phyloP scores from a whole-genome alignment of 2,888 invertebrate species.

The Dromius quadrimaculatus region DNA sequence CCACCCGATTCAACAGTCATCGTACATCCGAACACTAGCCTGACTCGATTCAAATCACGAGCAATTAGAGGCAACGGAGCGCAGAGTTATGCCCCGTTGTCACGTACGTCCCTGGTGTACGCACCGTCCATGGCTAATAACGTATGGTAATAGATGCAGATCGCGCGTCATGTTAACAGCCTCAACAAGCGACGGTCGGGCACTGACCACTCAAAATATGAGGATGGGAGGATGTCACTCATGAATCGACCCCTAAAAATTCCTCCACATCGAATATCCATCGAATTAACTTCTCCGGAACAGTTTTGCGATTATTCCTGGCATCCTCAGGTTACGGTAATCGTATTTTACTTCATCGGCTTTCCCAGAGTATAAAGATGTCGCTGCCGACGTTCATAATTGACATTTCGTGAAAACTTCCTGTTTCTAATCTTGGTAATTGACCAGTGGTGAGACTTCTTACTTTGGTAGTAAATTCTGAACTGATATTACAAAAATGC shows the following conservation, averaged over 20 bases:
- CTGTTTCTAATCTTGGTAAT: conserved; percentile 33
- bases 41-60: conserved; percentile 31
- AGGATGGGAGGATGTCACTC: neutral
- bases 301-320: no score
- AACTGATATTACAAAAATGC: neutral
- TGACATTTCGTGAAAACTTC: conserved; percentile 35
- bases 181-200: conserved; percentile 7
- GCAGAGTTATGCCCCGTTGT: conserved; percentile 41
- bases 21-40: neutral
- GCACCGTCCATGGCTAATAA: conserved; percentile 30
- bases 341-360: neutral
- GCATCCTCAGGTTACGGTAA: no score
- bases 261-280: neutral
- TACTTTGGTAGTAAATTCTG: no score
- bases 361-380: conserved; percentile 21
- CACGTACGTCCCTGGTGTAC: conserved; percentile 40
- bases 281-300: no score
- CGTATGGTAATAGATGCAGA: conserved; percentile 49
- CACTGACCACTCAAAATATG: conserved; percentile 41
- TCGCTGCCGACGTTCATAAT: conserved; percentile 19
- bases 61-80: conserved; percentile 40
- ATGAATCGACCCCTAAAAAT: neutral
- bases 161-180: conserved; percentile 48
- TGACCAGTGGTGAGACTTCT: no score
- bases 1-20: conserved; percentile 36